Base-by-base conservation (phyloP, 1,140 invertebrate species). In the Planococcus citri region DNA sequence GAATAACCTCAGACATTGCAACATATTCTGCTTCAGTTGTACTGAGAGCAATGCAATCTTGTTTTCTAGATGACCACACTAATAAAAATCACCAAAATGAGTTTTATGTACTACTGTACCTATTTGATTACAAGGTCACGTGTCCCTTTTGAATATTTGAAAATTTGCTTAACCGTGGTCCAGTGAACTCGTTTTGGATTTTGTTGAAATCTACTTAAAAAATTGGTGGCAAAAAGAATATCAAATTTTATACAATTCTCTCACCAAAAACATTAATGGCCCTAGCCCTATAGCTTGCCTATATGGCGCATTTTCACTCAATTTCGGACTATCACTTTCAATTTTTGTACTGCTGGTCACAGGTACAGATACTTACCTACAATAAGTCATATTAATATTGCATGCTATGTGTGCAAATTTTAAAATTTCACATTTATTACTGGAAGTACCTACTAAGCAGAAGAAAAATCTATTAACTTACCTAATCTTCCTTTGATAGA, bases 201-300 rank as follows among this genome's bases (percentile, higher is more conserved):
- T 73, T 75, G 57, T 51, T 74, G 75, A 68, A 75, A 75, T 20
- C 72, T 70, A 17, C 74, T 68, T 21, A 77, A 71, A 9, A 41
- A 72, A 69, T 73, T 76, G 27, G 76, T 76, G 3, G 77, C n/a
- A 74, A 75, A 74, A 78, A 12, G 74, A 24, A 81, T 77, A 71
- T 81, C 77, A 14, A 79, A 78, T 71, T 78, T 72, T 1, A 78
- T 79, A 37, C 70, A 74, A 2, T 73, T n/a, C n/a, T n/a, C n/a
- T 25, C 0, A 77, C 60, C 1, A 77, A 8, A 69, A 78, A 81
- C 57, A 79, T 72, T 6, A 81, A 70, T 0, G 74, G n/a, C n/a
- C n/a, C n/a, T n/a, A n/a, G 37, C 22, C 79, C 77, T 6, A 80
- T 73, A 0, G 76, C 67, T 68, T 78, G 75, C 21, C 75, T 68